Evolutionary conservation across 2,888 invertebrate species (phyloP).

Genomic region (Gerris lacustris): DNA sequence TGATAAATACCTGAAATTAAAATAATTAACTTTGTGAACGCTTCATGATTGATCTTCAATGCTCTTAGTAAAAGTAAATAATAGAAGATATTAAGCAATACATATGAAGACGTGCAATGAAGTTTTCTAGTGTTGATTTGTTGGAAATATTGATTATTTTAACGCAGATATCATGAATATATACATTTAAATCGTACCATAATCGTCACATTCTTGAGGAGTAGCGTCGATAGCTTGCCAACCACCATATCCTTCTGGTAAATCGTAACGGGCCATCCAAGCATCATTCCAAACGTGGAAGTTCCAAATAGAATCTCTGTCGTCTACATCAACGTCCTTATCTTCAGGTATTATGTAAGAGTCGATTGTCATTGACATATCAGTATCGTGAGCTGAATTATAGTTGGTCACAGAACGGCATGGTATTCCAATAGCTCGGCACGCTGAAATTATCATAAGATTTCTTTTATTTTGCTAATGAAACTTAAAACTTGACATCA

Average conservation of each 20-base stretch:
- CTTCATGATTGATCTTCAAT: too few species aligned
- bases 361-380: constrained; percentile 64
- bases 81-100: too few species aligned
- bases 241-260: constrained; percentile 67
- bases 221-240: constrained; percentile 83
- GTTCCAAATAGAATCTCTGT: constrained; percentile 67
- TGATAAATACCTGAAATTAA: constrained; percentile 46
- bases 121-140: too few species aligned
- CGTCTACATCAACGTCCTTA: constrained; percentile 47
- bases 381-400: constrained; percentile 74
- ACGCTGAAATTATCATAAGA: constrained; percentile 42
- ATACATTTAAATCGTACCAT: background rate
- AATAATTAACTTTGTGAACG: background rate
- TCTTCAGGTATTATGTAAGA: constrained; percentile 56
- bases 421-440: constrained; percentile 67
- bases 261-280: constrained; percentile 72
- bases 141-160: too few species aligned
- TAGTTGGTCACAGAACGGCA: constrained; percentile 69
- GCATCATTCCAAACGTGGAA: constrained; percentile 83
- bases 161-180: too few species aligned
- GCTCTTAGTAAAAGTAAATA: too few species aligned
- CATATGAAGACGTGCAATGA: too few species aligned
- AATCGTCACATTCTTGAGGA: constrained; percentile 62
- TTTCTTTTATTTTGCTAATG: background rate
- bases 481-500: background rate